phyloP scores from a whole-genome alignment of 2,888 invertebrate genomes.

The Temnothorax ravouxi region DNA sequence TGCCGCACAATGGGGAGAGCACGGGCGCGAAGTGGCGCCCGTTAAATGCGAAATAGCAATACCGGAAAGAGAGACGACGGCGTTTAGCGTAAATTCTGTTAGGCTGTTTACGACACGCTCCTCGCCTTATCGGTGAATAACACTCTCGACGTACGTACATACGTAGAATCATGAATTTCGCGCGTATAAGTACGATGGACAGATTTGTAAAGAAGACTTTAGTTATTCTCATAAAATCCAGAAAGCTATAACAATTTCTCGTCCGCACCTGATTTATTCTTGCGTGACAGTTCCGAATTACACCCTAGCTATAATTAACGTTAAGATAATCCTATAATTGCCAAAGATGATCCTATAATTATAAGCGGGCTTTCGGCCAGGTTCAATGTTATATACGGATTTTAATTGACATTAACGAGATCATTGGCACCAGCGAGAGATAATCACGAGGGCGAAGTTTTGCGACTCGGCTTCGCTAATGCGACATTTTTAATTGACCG shows the following conservation, averaged over 20 bases:
- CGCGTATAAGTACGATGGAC: neutral
- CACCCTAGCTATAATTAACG: neutral
- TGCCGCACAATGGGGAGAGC: slow-evolving; percentile 50
- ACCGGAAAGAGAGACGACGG: slow-evolving; percentile 50
- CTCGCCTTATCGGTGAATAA: slow-evolving; percentile 63
- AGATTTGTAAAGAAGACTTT: neutral
- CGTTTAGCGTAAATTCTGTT: slow-evolving; percentile 58
- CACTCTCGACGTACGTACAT: slow-evolving; percentile 46
- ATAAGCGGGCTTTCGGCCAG: neutral
- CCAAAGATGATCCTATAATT: neutral
- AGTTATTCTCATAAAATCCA: neutral
- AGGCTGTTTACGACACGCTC: slow-evolving; percentile 60
- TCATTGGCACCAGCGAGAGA: neutral
- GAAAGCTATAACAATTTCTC: neutral
- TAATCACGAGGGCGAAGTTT: slow-evolving; percentile 4
- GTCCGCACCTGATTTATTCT: neutral
- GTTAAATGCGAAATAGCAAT: slow-evolving; percentile 64
- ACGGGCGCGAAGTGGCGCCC: slow-evolving; percentile 49
- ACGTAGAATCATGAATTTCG: neutral
- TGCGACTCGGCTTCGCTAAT: slow-evolving; percentile 44
- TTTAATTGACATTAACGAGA: slow-evolving; percentile 4
- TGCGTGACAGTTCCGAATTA: neutral
- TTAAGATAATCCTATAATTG: neutral
- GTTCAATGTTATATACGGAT: neutral
- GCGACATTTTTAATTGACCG: slow-evolving; percentile 66